phyloP scores from a whole-genome alignment of 2,113 vertebrate species.

The Pterocles orientalis region DNA sequence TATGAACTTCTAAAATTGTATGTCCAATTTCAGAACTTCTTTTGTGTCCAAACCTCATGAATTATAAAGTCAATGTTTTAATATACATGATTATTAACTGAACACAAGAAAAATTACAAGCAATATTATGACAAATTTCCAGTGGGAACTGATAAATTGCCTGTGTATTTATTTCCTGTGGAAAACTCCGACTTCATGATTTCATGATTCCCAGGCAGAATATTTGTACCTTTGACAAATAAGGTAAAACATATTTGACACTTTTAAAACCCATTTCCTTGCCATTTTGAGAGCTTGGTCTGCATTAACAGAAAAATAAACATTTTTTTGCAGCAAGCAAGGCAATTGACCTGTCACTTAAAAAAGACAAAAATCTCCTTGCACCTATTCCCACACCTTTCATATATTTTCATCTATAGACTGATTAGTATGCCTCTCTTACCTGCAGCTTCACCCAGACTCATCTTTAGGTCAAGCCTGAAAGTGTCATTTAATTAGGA shows the following conservation, averaged over 20 bases:
- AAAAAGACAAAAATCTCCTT: not conserved
- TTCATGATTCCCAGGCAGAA: not conserved
- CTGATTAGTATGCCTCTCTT: not conserved
- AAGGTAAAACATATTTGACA: not conserved
- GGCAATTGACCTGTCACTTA: not conserved
- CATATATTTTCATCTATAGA: not conserved
- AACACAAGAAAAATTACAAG: constrained; percentile 31
- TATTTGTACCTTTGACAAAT: constrained; percentile 3
- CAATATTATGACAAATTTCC: constrained; percentile 54
- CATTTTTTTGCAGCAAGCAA: not conserved
- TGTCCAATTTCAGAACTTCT: constrained; percentile 39
- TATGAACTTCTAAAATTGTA: constrained; percentile 61
- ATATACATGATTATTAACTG: constrained; percentile 33
- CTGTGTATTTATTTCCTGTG: constrained; percentile 26
- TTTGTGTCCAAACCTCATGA: constrained; percentile 36
- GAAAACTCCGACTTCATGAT: constrained; percentile 28
- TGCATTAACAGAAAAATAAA: not conserved
- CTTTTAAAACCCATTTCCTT: not conserved
- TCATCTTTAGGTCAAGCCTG: not conserved
- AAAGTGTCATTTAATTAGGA: not conserved
- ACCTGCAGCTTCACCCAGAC: not conserved
- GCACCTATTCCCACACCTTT: not conserved
- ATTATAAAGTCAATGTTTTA: constrained; percentile 58
- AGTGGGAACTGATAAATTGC: constrained; percentile 22
- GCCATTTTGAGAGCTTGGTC: not conserved